These are phyloP conservation scores for Zaprionus davidi DNA, from an alignment of 1,140 invertebrate genomes.

Conservation along the genomic window DNA sequence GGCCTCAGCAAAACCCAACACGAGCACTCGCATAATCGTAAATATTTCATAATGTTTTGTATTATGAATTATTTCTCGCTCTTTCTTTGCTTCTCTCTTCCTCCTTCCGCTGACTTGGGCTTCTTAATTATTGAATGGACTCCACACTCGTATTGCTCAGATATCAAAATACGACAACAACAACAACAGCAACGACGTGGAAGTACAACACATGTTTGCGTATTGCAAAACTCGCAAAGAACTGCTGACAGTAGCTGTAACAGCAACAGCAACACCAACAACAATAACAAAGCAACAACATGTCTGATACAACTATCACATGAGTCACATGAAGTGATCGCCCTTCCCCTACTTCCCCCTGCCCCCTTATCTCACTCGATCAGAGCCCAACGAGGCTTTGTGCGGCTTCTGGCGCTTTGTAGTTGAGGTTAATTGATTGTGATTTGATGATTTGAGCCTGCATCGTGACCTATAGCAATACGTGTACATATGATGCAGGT, in stretches of 20 bases:
- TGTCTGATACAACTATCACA: constrained; percentile 27
- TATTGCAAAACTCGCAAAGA: constrained; percentile 64
- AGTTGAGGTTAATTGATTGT: constrained; percentile 14
- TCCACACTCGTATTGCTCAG: constrained; percentile 8
- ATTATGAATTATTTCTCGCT: constrained; percentile 23
- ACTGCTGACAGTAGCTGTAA: constrained; percentile 56
- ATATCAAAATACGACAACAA: constrained; percentile 43
- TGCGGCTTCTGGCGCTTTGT: constrained; percentile 12
- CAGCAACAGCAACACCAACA: not conserved
- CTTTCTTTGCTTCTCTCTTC: constrained; percentile 11
- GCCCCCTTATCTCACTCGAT: not conserved
- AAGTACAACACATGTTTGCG: constrained; percentile 49
- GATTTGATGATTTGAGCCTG: constrained; percentile 54
- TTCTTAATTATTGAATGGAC: constrained; percentile 69
- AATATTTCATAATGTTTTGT: constrained; percentile 71
- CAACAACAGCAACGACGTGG: constrained; percentile 6
- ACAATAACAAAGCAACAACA: constrained; percentile 35
- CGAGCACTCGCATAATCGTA: constrained; percentile 54
- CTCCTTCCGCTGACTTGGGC: constrained; percentile 51
- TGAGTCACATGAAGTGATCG: constrained; percentile 60
- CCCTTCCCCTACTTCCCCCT: constrained; percentile 1
- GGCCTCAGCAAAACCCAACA: constrained; percentile 4
- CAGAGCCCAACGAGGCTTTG: constrained; percentile 32
- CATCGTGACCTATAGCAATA: constrained; percentile 5
- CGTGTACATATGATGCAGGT: not conserved